phyloP scores from a whole-genome alignment of 2,113 vertebrate genomes.

The Vidua macroura region DNA sequence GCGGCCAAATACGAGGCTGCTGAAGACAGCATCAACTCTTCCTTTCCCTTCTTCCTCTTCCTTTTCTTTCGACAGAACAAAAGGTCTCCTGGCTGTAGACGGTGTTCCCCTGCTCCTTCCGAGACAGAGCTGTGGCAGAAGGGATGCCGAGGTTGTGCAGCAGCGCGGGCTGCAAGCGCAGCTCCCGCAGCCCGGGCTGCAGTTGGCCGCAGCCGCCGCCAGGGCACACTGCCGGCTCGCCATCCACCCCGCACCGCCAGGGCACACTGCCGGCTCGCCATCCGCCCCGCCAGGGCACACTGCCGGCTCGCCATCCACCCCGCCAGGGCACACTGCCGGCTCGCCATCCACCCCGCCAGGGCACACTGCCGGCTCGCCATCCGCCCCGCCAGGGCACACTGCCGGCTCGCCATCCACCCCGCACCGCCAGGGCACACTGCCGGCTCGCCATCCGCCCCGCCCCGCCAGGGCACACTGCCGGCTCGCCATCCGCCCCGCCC shows the following conservation, averaged over 20 bases:
- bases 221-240: not conserved
- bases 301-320: not conserved
- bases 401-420: not conserved
- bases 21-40: not conserved
- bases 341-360: not conserved
- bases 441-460: not conserved
- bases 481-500: not conserved
- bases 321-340: too few relatives aligned
- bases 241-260: not conserved
- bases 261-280: not conserved
- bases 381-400: not conserved
- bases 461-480: conserved; percentile 10
- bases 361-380: too few relatives aligned
- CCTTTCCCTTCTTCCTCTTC: not conserved
- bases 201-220: not conserved
- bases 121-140: not conserved
- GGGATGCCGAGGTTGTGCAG: not conserved
- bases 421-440: not conserved
- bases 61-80: not conserved
- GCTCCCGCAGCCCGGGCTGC: not conserved
- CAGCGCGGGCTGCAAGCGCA: not conserved
- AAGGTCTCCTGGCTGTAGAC: not conserved
- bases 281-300: not conserved
- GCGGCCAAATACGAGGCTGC: not conserved
- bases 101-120: rapidly evolving